A percentile compares a stretch with the other conserved stretches of the same genome.
phyloP scores from a whole-genome alignment of 1,140 invertebrate genomes.

The Camponotus vicinus region DNA sequence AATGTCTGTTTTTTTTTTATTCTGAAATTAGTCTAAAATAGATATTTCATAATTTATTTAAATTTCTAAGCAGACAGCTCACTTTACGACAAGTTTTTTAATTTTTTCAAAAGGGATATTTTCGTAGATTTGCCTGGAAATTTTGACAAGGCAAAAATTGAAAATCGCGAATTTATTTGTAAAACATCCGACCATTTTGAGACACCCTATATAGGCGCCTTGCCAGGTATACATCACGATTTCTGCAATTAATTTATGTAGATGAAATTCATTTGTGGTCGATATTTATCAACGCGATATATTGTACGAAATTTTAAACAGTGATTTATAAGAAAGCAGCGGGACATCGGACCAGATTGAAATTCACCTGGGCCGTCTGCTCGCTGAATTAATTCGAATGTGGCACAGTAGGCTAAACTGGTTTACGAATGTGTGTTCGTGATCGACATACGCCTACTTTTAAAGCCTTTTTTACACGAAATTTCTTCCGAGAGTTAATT shows the following conservation, averaged over 20 bases:
- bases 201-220: background rate
- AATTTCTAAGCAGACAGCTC: background rate
- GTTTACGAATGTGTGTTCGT: slow-evolving; percentile 41
- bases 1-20: no score
- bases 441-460: slow-evolving; percentile 65
- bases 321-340: slow-evolving; percentile 50
- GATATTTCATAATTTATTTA: background rate
- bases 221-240: background rate
- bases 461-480: slow-evolving; percentile 39
- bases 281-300: slow-evolving; percentile 33
- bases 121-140: background rate
- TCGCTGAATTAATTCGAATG: slow-evolving; percentile 63
- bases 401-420: slow-evolving; percentile 67
- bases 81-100: background rate
- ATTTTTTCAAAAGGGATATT: background rate
- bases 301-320: slow-evolving; percentile 26
- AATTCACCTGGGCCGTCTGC: slow-evolving; percentile 54
- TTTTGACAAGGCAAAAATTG: background rate
- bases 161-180: background rate
- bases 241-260: slow-evolving; percentile 47
- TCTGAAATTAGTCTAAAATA: background rate
- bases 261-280: slow-evolving; percentile 28
- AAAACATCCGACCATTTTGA: background rate
- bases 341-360: slow-evolving; percentile 60
- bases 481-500: slow-evolving; percentile 21